Base-by-base conservation (phyloP, 2,888 invertebrate genomes). In the Dicranocentrus wangi region DNA sequence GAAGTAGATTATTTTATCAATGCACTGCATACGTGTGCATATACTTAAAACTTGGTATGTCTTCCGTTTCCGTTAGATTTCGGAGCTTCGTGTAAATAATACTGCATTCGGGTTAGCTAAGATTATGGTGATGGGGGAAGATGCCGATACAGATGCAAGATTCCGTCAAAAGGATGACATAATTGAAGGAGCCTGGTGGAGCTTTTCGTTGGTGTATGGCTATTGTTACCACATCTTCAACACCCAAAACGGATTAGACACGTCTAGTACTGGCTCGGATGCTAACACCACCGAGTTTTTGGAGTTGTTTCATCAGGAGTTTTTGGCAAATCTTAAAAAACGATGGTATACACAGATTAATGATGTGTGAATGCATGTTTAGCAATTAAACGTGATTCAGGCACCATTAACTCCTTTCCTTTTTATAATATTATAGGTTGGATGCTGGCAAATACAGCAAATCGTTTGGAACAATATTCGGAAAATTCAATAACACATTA, bases 391-490 rank as follows among this genome's bases (percentile, higher is more conserved):
- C n/a, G n/a, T n/a, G n/a, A n/a, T n/a, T n/a, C n/a, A n/a, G n/a
- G n/a, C n/a, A n/a, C n/a, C n/a, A n/a, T n/a, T n/a, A n/a, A n/a
- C n/a, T n/a, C n/a, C n/a, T 53, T 53, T 21, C 19, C 47, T 47
- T 47, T 47, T 47, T 47, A 51, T n/a, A n/a, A n/a, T 19, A 8
- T 25, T 13, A 1, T 2, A 55, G 55, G 55, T 1, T 55, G 23
- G 25, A 55, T 25, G 25, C 55, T 5, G 55, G 55, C 10, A 55
- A 55, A 3, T 25, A 25, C 23, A 23, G 25, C 10, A 55, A 25
- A 25, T 23, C 55, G 25, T 55, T 55, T 23, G 55, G 55, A 2
- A 55, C 55, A 19, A 55, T 55, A 55, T 55, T 55, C 25, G 55
- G 55, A 1, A 5, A 55, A 1, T 3, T 3, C 10, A 25, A 55